Evolutionary conservation across 2,888 invertebrate species (phyloP).

Genomic region (Heliconius ismenius): DNA sequence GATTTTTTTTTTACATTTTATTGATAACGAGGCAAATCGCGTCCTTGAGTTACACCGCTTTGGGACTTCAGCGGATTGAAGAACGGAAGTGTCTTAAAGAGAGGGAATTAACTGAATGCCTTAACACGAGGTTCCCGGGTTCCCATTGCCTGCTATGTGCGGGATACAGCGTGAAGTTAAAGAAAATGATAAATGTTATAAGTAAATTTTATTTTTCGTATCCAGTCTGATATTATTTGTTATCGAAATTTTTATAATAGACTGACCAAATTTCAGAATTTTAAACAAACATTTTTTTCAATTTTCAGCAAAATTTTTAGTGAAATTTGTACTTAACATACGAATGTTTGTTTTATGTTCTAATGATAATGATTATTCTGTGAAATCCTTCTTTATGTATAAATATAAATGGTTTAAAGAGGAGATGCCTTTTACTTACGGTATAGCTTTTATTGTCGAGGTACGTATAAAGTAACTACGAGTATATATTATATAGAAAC

Average conservation of each 20-base stretch:
- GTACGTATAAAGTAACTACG: constrained; percentile 22
- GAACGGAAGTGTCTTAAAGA: background rate
- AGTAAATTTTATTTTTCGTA: no score
- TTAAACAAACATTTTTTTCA: background rate
- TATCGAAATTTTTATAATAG: no score
- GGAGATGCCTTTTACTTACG: constrained; percentile 28
- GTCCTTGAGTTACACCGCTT: background rate
- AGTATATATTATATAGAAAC: no score
- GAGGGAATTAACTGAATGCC: no score
- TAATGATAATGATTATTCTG: background rate
- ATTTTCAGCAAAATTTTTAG: constrained; percentile 23
- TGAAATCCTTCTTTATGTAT: constrained; percentile 15
- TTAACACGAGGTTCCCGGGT: no score
- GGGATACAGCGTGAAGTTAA: no score
- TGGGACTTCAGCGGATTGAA: background rate
- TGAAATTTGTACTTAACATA: background rate
- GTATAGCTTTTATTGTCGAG: constrained; percentile 29
- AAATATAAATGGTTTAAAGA: constrained; percentile 30
- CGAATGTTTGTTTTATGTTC: background rate
- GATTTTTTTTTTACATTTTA: background rate
- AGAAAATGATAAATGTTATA: no score
- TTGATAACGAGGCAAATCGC: background rate
- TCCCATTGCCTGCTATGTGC: no score
- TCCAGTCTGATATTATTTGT: no score
- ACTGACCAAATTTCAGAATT: no score